Evolutionary conservation across 2,797 vertebrate species (phyloP), one percentile per base, ranked within the genome.

Genomic region (Margarornis squamiger): DNA sequence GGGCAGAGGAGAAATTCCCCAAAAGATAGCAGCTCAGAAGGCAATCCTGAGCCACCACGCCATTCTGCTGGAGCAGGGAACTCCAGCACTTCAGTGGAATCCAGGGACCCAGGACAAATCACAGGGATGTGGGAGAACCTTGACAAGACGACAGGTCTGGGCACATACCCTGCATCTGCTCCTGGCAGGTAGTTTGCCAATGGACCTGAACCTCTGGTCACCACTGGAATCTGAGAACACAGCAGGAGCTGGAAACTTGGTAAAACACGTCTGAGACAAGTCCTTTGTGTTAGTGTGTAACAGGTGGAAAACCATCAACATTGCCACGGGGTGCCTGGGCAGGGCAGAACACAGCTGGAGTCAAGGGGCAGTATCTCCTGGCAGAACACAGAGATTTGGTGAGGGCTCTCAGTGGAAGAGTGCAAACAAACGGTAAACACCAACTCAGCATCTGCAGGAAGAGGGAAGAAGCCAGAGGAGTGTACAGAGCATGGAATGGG

Each of bases 401-500:
- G 68, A 84, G 32, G 41, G 38, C 38, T 74, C 43, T 6, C 58
- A 72, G 43, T 0, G 2, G 38, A 38, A 34, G 38, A 32, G 32
- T 4, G 18, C 55, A 14, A 18, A 55, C 5, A 2, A 67, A 30
- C 3, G n/a, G 59, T 49, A 58, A 74, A 27, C 61, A 55, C 18
- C 1, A 5, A 4, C 13, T 30, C 4, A 5, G 70, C 0, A 2
- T 4, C 61, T 41, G 68, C 3, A 0, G 24, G 57, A 41, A 13
- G 38, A 16, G 39, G 49, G 38, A 15, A 43, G 43, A n/a, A 74
- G 74, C 21, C 45, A 29, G 66, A 34, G 66, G 23, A 66, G 67
- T 6, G 20, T 0, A 21, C 0, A 12, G 80, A 19, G 1, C 1
- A 6, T 1, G 51, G 16, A 8, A 65, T 1, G 15, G 12, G 13